Evolutionary conservation across 2,888 invertebrate species (phyloP).

Genomic region (Nephrotoma guestfalica): DNA sequence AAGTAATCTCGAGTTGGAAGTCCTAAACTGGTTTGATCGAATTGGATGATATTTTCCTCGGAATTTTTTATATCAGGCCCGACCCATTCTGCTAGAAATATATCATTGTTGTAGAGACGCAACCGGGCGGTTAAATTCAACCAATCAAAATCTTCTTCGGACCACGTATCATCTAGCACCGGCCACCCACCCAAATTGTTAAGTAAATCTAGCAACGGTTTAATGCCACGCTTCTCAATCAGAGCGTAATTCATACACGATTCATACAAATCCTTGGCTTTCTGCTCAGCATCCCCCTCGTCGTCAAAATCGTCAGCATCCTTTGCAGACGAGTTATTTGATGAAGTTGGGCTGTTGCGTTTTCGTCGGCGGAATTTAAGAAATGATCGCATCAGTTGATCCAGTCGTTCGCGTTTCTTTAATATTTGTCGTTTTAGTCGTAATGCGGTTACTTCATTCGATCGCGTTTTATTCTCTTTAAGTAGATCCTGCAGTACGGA

Average conservation of each 20-base stretch:
- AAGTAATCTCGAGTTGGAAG: conserved; percentile 64
- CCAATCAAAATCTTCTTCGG: conserved; percentile 50
- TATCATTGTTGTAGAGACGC: conserved; percentile 69
- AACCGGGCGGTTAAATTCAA: conserved; percentile 56
- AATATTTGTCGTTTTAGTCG: neutral
- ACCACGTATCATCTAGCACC: conserved; percentile 52
- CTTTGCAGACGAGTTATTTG: neutral
- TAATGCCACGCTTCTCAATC: conserved; percentile 52
- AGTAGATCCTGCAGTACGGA: conserved; percentile 50
- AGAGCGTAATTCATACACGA: conserved; percentile 75
- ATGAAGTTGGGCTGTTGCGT: neutral
- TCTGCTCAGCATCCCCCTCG: conserved; percentile 46
- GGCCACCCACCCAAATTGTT: conserved; percentile 81
- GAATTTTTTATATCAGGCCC: conserved; percentile 91
- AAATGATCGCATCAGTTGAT: neutral
- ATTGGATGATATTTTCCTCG: conserved; percentile 73
- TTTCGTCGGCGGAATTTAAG: neutral
- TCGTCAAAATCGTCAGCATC: neutral
- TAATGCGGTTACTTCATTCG: neutral
- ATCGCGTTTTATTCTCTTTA: conserved; percentile 27
- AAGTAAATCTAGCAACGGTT: conserved; percentile 54
- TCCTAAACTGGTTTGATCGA: conserved; percentile 77
- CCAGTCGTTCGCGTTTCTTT: neutral
- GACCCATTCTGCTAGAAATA: conserved; percentile 75
- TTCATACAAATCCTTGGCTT: conserved; percentile 69